Percentiles rank a stretch among this genome's conserved stretches.
These are phyloP conservation scores for Marmota flaviventris DNA, from an alignment of 2,113 vertebrate genomes.

Conservation along the genomic window DNA sequence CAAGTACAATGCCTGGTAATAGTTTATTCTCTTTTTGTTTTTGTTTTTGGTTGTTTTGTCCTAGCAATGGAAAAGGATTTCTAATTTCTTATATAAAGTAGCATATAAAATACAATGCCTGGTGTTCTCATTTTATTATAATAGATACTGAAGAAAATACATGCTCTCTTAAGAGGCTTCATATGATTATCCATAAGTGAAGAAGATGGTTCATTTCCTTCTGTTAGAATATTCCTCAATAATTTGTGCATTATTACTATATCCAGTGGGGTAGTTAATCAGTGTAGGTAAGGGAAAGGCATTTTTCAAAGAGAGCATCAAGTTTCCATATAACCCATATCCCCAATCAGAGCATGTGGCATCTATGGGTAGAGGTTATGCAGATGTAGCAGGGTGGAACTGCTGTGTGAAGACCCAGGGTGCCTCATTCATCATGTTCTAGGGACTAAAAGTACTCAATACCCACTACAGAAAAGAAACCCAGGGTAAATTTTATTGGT, in stretches of 20 bases:
- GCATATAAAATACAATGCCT: not conserved
- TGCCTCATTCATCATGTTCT: fast-evolving
- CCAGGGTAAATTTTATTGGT: not conserved
- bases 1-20: not conserved
- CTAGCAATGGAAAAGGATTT: not conserved
- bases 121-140: not conserved
- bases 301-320: not conserved
- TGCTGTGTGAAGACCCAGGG: not conserved
- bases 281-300: not conserved
- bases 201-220: not conserved
- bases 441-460: too few species aligned
- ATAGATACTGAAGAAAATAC: not conserved
- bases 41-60: not conserved
- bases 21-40: not conserved
- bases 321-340: not conserved
- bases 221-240: not conserved
- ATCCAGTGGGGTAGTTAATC: not conserved
- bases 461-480: not conserved
- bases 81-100: not conserved
- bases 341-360: not conserved
- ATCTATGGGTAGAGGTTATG: not conserved
- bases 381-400: not conserved
- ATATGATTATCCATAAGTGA: not conserved
- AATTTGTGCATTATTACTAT: not conserved
- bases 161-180: not conserved